Conservation (phyloP, 2,113 vertebrate species). For the Arvicanthis niloticus region DNA sequence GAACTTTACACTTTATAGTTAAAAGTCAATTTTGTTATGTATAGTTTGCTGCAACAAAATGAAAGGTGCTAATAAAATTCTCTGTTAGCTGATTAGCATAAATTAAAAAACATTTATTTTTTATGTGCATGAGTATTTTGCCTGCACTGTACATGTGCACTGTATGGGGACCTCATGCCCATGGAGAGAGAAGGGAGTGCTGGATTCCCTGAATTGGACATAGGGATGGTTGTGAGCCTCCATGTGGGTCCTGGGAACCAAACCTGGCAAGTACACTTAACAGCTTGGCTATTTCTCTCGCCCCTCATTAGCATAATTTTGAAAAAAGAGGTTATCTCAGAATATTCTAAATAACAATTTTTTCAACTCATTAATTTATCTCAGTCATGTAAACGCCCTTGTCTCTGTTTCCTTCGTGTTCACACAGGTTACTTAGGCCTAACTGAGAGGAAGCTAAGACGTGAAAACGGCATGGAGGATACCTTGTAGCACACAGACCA, state of each 20-base stretch:
- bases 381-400: not conserved
- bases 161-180: not conserved
- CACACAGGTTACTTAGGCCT: not conserved
- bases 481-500: not conserved
- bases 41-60: not conserved
- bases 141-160: not conserved
- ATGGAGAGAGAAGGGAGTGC: not conserved
- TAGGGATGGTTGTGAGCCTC: not conserved
- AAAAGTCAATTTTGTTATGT: slow-evolving; percentile 20
- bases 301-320: not conserved
- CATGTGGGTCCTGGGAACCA: not conserved
- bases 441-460: not conserved
- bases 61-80: not conserved
- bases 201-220: not conserved
- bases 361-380: not conserved
- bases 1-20: not conserved
- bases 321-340: not conserved
- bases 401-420: not conserved
- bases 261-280: not conserved
- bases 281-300: not conserved
- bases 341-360: not conserved
- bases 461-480: not conserved
- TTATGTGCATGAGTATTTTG: not conserved
- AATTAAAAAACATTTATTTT: not conserved
- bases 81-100: not conserved